A percentile compares a stretch with the other conserved stretches of the same genome.
These are phyloP conservation scores for Aphelenchoides fujianensis DNA, from an alignment of 1,140 invertebrate genomes.

Conservation along the genomic window DNA sequence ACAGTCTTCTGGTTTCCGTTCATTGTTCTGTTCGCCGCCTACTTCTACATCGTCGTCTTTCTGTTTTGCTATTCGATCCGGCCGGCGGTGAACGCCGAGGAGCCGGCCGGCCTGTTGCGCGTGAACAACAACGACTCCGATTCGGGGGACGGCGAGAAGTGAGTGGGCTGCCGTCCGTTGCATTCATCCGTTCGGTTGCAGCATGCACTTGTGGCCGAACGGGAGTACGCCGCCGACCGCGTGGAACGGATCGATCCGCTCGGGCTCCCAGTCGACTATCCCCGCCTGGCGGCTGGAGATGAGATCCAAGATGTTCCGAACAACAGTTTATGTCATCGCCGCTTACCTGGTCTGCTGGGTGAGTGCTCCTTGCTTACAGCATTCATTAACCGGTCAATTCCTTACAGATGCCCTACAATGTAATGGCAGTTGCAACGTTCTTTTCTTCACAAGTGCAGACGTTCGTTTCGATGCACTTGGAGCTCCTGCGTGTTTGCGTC, in stretches of 20 bases:
- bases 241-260: slow-evolving; percentile 26
- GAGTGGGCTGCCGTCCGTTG: too few relatives aligned
- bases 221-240: slow-evolving; percentile 22
- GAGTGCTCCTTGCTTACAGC: background rate
- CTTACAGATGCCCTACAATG: slow-evolving; percentile 37
- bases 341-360: slow-evolving; percentile 49
- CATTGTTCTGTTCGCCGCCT: slow-evolving; percentile 39
- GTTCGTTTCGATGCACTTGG: slow-evolving; percentile 44
- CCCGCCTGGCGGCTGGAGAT: slow-evolving; percentile 50
- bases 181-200: background rate
- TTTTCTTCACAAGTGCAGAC: slow-evolving; percentile 45
- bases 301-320: slow-evolving; percentile 51
- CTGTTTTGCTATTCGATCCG: slow-evolving; percentile 47
- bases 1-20: slow-evolving; percentile 51
- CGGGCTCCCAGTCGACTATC: slow-evolving; percentile 12
- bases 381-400: background rate
- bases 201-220: slow-evolving; percentile 10
- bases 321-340: slow-evolving; percentile 52
- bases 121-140: slow-evolving; percentile 25
- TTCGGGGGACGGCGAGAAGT: slow-evolving; percentile 14
- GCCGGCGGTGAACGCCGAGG: slow-evolving; percentile 8
- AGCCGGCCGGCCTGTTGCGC: slow-evolving; percentile 15
- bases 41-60: slow-evolving; percentile 52
- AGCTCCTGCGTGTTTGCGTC: slow-evolving; percentile 44
- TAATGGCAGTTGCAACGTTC: slow-evolving; percentile 46